Base-by-base conservation (phyloP, 2,113 vertebrate species). In the Corythornis cristatus region DNA sequence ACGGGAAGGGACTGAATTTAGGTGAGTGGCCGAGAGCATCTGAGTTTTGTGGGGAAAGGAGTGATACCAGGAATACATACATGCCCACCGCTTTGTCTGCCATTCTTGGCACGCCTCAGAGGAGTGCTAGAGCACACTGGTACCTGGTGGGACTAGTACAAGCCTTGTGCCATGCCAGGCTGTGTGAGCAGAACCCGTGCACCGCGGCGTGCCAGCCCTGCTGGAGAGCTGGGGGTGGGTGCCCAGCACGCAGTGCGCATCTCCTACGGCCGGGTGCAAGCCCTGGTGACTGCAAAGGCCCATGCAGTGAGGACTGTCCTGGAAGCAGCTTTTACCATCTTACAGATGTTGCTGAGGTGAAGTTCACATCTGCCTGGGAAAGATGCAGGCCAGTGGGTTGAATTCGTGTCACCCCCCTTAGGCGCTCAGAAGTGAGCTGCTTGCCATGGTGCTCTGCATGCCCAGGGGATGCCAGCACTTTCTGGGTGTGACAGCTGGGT, bases 351-450 rank as follows among this genome's bases (percentile, higher is more conserved):
- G 74, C 74, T 4, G 28, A 29, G 57, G 33, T 4, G 48, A 23
- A 15, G 50, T 33, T 50, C 18, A 23, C 18, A 7, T 8, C 48
- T 22, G 21, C 40, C n/a, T 28, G 28, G 5, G 48, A 15, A 54
- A 40, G 13, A 22, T 1, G 43, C 20, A 12, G 56, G 50, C 28
- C 8, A 5, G 9, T 0, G 20, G 23, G 50, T 7, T 23, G 33
- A 14, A 12, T 28, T 28, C 1, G 0, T 17, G n/a, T 46, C 28
- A 5, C 28, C 33, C 18, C 48, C 7, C 40, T 11, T 23, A 7
- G 35, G 33, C 0, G 3, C 42, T 28, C 46, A 6, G 26, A 14
- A 8, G n/a, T 1, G 3, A 61, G 73, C 31, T 5, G 13, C 45
- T 51, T 12, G 58, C 85, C 31, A 2, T 1, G 53, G 45, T 21